Evolutionary conservation across 1,140 invertebrate species (phyloP).

Genomic region (Trigoniulus corallinus): DNA sequence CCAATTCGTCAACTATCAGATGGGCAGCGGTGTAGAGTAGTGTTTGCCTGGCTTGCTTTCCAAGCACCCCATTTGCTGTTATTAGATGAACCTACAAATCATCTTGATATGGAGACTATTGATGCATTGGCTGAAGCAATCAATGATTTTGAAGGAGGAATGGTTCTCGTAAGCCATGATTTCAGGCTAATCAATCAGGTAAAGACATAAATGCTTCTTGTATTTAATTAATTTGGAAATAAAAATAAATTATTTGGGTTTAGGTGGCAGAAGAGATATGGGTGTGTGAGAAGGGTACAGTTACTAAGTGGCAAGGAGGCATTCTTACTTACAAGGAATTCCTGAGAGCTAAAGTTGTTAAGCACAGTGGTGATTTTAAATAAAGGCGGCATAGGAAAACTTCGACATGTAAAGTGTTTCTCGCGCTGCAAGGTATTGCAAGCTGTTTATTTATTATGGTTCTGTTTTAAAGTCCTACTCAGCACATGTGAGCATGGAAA

Average conservation of each 20-base stretch:
- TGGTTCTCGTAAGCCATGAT: conserved; percentile 95
- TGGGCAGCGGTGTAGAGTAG: conserved; percentile 93
- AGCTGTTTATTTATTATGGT: too few relatives aligned
- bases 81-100: conserved; percentile 97
- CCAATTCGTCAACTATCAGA: conserved; percentile 95
- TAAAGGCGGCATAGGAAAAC: too few relatives aligned
- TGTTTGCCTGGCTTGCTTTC: conserved; percentile 79
- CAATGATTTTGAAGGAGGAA: conserved; percentile 93
- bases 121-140: conserved; percentile 95
- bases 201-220: conserved; percentile 8
- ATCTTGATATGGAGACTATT: conserved; percentile 98
- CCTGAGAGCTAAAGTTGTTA: conserved; percentile 59
- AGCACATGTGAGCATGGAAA: too few relatives aligned
- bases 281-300: conserved; percentile 91
- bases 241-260: conserved; percentile 9
- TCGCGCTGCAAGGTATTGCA: too few relatives aligned
- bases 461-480: too few relatives aligned
- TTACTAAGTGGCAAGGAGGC: conserved; percentile 92
- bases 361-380: conserved; percentile 16
- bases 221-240: not conserved
- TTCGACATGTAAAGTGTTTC: too few relatives aligned
- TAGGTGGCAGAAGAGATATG: conserved; percentile 98
- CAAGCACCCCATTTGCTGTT: conserved; percentile 85
- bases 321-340: conserved; percentile 94
- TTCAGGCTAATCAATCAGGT: conserved; percentile 97